Evolutionary conservation across 2,888 invertebrate genomes (phyloP).

Genomic region (Alloplasta piceator): DNA sequence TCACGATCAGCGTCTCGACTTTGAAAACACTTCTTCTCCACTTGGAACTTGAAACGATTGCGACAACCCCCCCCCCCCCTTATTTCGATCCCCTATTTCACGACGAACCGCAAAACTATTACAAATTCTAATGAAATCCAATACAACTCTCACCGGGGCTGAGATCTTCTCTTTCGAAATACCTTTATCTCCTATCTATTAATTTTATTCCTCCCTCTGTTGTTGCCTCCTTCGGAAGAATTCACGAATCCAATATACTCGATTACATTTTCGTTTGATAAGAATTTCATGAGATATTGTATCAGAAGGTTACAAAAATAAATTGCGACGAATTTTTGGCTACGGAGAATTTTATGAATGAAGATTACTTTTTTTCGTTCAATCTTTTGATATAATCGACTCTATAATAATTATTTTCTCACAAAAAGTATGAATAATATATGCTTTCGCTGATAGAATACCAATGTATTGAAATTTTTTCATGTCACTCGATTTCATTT

Average conservation of each 20-base stretch:
- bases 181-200: background rate
- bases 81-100: background rate
- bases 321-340: background rate
- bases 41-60: conserved; percentile 38
- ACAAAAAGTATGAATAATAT: no score
- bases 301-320: background rate
- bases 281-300: conserved; percentile 51
- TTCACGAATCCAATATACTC: conserved; percentile 43
- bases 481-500: background rate
- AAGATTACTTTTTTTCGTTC: background rate
- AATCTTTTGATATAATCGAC: background rate
- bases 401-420: no score
- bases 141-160: conserved; percentile 1
- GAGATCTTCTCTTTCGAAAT: background rate
- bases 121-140: conserved; percentile 60
- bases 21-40: conserved; percentile 19
- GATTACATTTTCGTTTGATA: conserved; percentile 51
- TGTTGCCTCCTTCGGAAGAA: background rate
- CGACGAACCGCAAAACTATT: conserved; percentile 36
- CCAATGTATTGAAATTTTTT: no score
- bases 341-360: background rate
- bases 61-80: conserved; percentile 22
- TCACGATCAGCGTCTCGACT: conserved; percentile 20
- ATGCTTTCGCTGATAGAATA: background rate
- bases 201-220: conserved; percentile 24